These are phyloP conservation scores for Leiothrix lutea DNA, from an alignment of 2,113 vertebrate genomes.

Conservation along the genomic window DNA sequence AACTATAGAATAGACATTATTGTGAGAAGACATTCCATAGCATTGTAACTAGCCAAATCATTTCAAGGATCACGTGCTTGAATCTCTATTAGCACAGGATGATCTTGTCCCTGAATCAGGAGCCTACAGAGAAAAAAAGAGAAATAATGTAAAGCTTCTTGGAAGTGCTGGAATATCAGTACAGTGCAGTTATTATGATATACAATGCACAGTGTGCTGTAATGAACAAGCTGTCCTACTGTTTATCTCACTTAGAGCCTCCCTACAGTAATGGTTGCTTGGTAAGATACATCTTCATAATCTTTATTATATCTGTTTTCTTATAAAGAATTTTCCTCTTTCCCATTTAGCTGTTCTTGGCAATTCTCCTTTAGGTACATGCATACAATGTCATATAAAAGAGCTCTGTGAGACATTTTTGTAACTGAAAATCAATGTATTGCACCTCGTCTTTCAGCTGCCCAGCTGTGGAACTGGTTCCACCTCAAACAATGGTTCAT, in stretches of 20 bases:
- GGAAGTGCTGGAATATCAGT: background rate
- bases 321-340: background rate
- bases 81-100: background rate
- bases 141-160: background rate
- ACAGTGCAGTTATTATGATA: background rate
- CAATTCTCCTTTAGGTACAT: background rate
- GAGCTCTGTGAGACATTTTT: background rate
- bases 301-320: background rate
- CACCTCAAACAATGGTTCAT: background rate
- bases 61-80: rapidly evolving
- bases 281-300: background rate
- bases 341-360: background rate
- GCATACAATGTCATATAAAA: background rate
- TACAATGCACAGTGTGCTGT: background rate
- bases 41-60: background rate
- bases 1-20: background rate
- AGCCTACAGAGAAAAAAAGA: background rate
- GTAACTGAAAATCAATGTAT: background rate
- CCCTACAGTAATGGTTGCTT: background rate
- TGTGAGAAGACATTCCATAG: background rate
- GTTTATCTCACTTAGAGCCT: background rate
- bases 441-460: background rate
- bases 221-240: background rate
- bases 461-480: background rate
- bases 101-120: background rate